Base-by-base conservation (phyloP, 2,113 vertebrate genomes). In the Channa maculata region DNA sequence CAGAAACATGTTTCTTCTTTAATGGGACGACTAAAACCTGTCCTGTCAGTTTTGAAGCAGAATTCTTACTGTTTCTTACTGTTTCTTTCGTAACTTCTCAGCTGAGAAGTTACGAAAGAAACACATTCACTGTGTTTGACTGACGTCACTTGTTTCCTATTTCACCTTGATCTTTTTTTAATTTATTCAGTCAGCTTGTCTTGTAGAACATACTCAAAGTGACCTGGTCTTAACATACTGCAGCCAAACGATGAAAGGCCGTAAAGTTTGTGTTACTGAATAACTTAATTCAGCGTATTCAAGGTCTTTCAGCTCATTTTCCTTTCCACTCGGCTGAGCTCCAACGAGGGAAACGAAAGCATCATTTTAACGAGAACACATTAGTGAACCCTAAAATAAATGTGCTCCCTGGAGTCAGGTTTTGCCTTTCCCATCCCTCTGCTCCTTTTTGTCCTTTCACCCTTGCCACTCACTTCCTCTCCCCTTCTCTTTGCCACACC, bases 61-160 rank as follows among this genome's bases (percentile, higher is more conserved):
- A 45, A 1, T 24, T 45, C 10, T 9, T 8, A 44, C 49, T 24
- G 24, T n/a, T n/a, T n/a, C n/a, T n/a, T n/a, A n/a, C n/a, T n/a
- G n/a, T n/a, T n/a, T n/a, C n/a, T n/a, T n/a, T n/a, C n/a, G n/a
- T n/a, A n/a, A n/a, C n/a, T n/a, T n/a, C n/a, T 48, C 5, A 45
- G 38, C 45, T 59, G 52, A 73, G 48, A 51, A 43, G 41, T 53
- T 13, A 76, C 73, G 68, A 85, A 87, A 80, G 75, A 73, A 43
- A 14, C 13, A 62, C 77, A 81, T 64, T 82, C 65, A 83, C 39
- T 12, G 48, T 9, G 13, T 14, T 24, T 41, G 38, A 36, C 9
- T 51, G 37, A 11, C 50, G 55, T 50, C 34, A 15, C 45, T 39
- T 41, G 15, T 54, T 41, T 24, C 36, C 33, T 53, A 39, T 57